Conservation (phyloP, 2,888 invertebrate genomes). For the Diaperis boleti region DNA sequence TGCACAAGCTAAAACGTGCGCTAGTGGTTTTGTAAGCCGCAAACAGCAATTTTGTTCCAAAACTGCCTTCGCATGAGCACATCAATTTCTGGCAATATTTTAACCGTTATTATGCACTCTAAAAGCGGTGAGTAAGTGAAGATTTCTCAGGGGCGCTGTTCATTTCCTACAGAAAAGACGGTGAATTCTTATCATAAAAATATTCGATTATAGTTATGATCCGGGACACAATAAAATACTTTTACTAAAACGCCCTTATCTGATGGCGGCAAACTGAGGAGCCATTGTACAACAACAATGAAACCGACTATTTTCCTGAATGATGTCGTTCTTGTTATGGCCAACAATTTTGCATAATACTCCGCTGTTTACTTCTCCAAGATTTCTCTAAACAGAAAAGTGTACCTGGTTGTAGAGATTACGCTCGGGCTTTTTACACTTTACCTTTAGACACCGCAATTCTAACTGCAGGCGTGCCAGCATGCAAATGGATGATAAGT, state of each 20-base stretch:
- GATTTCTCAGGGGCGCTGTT: constrained; percentile 54
- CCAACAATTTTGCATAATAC: constrained; percentile 53
- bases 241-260: constrained; percentile 46
- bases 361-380: constrained; percentile 49
- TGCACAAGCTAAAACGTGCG: constrained; percentile 23
- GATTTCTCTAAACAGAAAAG: constrained; percentile 48
- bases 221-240: constrained; percentile 43
- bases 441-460: no score
- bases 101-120: constrained; percentile 47
- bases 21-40: constrained; percentile 19
- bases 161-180: constrained; percentile 46
- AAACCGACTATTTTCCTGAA: constrained; percentile 47
- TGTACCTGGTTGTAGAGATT: constrained; percentile 47
- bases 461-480: no score
- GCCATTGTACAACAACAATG: constrained; percentile 47
- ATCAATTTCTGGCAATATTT: constrained; percentile 50
- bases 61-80: constrained; percentile 47
- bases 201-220: constrained; percentile 44
- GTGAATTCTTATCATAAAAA: constrained; percentile 40
- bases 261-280: constrained; percentile 39
- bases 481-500: no score
- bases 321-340: constrained; percentile 49
- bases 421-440: no score
- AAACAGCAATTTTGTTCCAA: constrained; percentile 37
- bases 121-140: constrained; percentile 48